Evolutionary conservation across 2,113 vertebrate species (phyloP).

Genomic region (Himantopus leucocephalus): DNA sequence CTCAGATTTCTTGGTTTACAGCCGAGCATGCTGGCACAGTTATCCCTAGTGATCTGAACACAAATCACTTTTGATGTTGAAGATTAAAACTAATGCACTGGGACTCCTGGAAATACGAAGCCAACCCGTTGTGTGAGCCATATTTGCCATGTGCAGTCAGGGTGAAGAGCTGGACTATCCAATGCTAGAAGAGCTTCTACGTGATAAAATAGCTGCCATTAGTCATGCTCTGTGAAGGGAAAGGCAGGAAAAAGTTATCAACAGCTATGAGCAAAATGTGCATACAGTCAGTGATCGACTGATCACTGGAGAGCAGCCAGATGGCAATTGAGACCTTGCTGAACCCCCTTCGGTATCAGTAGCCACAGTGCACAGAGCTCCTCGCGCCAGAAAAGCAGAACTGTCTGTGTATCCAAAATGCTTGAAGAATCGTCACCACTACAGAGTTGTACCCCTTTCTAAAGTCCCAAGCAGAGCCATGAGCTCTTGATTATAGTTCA

Average conservation of each 20-base stretch:
- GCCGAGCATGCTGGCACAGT: neutral
- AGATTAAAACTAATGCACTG: neutral
- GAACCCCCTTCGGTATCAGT: neutral
- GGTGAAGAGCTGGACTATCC: neutral
- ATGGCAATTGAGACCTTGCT: neutral
- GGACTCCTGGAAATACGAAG: neutral
- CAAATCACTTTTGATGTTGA: neutral
- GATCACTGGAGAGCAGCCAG: neutral
- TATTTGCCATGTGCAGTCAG: neutral
- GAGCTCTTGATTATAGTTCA: neutral
- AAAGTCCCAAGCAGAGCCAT: neutral
- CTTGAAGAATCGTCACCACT: neutral
- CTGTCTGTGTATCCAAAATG: neutral
- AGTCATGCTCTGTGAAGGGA: neutral
- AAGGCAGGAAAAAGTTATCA: neutral
- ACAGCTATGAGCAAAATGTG: neutral
- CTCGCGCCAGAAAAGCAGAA: neutral
- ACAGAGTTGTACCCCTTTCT: neutral
- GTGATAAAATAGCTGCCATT: neutral
- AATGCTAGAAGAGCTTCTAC: neutral
- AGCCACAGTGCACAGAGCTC: neutral
- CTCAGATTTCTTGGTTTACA: neutral
- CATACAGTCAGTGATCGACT: fast-evolving
- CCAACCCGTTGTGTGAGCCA: neutral
- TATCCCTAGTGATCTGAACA: neutral